Percentiles rank a stretch among this genome's conserved stretches.
phyloP scores from a whole-genome alignment of 2,888 invertebrate species.

The Lordiphosa fenestrarum region DNA sequence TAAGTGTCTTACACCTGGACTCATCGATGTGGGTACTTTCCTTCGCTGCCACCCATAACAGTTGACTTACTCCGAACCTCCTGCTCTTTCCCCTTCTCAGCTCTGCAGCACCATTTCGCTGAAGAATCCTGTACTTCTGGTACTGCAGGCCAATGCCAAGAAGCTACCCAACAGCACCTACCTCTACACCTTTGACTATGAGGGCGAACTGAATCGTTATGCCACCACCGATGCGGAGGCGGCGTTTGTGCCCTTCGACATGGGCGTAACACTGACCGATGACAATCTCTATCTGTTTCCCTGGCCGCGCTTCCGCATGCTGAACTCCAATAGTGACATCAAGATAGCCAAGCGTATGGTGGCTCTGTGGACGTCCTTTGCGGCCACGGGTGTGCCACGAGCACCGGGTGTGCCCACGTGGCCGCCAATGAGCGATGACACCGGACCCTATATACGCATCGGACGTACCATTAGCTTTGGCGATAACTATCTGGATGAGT shows the following conservation, averaged over 20 bases:
- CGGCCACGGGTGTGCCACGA: slow-evolving; percentile 71
- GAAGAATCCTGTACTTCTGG: slow-evolving; percentile 81
- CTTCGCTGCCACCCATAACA: too few species aligned
- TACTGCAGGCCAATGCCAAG: slow-evolving; percentile 79
- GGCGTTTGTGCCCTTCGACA: slow-evolving; percentile 79
- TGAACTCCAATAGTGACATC: slow-evolving; percentile 77
- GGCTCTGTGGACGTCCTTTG: slow-evolving; percentile 79
- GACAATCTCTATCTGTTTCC: slow-evolving; percentile 83
- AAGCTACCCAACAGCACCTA: slow-evolving; percentile 79
- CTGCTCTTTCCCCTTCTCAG: slow-evolving; percentile 56
- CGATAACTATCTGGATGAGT: slow-evolving; percentile 77
- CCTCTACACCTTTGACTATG: slow-evolving; percentile 81
- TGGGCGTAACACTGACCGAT: slow-evolving; percentile 83
- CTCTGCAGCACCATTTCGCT: slow-evolving; percentile 80
- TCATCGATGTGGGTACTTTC: slow-evolving; percentile 81
- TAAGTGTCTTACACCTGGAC: slow-evolving; percentile 79
- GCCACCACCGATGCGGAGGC: slow-evolving; percentile 71
- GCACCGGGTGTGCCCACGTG: slow-evolving; percentile 71
- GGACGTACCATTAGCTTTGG: slow-evolving; percentile 67
- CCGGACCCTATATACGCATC: slow-evolving; percentile 79
- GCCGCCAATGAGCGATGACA: slow-evolving; percentile 75
- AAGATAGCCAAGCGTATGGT: slow-evolving; percentile 81
- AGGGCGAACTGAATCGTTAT: slow-evolving; percentile 80
- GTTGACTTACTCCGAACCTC: neutral
- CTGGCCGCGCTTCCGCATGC: slow-evolving; percentile 74